These are phyloP conservation scores for Folsomia candida DNA, from an alignment of 2,888 invertebrate genomes.

Conservation along the genomic window DNA sequence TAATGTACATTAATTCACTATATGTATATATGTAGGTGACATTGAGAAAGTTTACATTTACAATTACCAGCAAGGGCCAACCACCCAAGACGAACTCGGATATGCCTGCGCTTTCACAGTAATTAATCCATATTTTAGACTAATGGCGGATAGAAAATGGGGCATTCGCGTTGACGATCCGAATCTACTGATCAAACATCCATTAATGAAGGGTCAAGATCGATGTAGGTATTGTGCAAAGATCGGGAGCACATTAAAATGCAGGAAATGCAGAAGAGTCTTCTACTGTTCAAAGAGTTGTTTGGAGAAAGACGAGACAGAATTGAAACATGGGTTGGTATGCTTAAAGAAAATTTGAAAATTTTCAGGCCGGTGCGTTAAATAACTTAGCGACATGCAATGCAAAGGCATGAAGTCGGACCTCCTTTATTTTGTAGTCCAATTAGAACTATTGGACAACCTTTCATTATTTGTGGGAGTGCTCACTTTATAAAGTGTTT, in stretches of 20 bases:
- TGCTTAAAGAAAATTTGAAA: slow-evolving; percentile 10
- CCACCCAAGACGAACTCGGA: slow-evolving; percentile 1
- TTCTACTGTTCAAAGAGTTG: slow-evolving; percentile 11
- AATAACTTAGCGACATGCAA: too few relatives aligned
- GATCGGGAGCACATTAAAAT: not conserved
- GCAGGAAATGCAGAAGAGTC: slow-evolving; percentile 7
- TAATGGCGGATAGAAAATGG: not conserved
- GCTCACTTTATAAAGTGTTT: too few relatives aligned
- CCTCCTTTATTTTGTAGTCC: too few relatives aligned
- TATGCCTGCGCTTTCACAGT: slow-evolving; percentile 7
- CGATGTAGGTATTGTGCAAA: not conserved
- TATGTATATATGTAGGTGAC: too few relatives aligned
- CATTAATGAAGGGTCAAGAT: not conserved
- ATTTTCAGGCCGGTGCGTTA: too few relatives aligned
- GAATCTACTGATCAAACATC: not conserved
- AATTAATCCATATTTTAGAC: slow-evolving; percentile 1
- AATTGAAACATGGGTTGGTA: not conserved
- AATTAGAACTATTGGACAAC: too few relatives aligned
- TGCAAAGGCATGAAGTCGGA: too few relatives aligned
- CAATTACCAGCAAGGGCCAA: not conserved
- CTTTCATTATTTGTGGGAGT: too few relatives aligned
- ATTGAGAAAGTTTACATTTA: slow-evolving; percentile 1
- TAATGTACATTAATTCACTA: too few relatives aligned
- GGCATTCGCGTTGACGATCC: slow-evolving; percentile 12
- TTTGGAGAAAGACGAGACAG: not conserved